Conservation (phyloP, 2,888 invertebrate species). For the Allolobophora icterica region DNA sequence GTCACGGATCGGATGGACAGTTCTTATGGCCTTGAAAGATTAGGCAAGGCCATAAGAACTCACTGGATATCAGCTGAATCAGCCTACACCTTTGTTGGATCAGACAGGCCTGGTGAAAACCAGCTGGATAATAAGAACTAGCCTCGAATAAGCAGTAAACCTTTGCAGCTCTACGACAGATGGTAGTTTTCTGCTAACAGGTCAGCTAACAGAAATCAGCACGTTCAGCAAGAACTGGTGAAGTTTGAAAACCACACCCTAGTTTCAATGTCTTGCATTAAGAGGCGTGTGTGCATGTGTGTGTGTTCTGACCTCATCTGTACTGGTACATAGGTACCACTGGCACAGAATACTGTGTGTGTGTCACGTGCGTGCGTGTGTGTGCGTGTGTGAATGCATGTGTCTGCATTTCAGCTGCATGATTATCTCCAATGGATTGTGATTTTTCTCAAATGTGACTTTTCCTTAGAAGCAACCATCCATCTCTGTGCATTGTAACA, state of each 20-base stretch:
- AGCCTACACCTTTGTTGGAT: neutral
- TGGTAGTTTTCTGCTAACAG: neutral
- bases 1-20: too few species aligned
- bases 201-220: too few species aligned
- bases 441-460: too few species aligned
- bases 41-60: neutral
- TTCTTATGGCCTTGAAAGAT: too few species aligned
- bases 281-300: too few species aligned
- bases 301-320: neutral
- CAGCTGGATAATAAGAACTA: neutral
- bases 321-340: neutral
- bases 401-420: neutral
- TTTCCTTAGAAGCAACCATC: too few species aligned
- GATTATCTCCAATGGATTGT: too few species aligned
- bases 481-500: too few species aligned
- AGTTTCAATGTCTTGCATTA: neutral
- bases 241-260: neutral
- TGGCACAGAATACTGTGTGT: neutral
- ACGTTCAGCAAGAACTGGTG: neutral
- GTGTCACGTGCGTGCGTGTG: neutral
- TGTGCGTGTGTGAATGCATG: neutral
- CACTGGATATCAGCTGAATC: neutral
- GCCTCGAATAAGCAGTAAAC: too few species aligned
- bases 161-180: neutral
- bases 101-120: neutral